phyloP scores from a whole-genome alignment of 2,888 invertebrate species.

The Sphinx pinastri region DNA sequence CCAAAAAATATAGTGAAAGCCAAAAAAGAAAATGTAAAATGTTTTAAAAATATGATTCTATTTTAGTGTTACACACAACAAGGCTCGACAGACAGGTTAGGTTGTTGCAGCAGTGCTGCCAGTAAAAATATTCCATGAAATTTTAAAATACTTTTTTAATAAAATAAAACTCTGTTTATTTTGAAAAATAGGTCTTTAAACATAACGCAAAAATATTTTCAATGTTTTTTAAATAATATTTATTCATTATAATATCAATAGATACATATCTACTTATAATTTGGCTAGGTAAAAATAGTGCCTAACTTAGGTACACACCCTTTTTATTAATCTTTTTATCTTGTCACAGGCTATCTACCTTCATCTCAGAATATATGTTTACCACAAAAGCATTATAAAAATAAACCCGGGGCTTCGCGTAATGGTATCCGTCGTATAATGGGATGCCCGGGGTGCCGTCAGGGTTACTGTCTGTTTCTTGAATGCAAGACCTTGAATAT shows the following conservation, averaged over 20 bases:
- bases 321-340: too few relatives aligned
- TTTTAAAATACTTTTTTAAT: not conserved
- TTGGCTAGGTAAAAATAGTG: too few relatives aligned
- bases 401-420: conserved; percentile 28
- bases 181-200: not conserved
- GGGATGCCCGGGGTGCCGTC: conserved; percentile 15
- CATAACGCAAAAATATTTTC: not conserved
- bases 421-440: conserved; percentile 15
- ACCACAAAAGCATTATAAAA: conserved; percentile 9
- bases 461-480: not conserved
- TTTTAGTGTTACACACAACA: not conserved
- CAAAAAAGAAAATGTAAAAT: not conserved
- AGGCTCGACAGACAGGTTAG: not conserved
- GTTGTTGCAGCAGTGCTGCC: not conserved
- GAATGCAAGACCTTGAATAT: conserved; percentile 31
- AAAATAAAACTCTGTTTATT: not conserved
- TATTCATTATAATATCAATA: too few relatives aligned
- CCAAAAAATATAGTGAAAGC: too few relatives aligned
- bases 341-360: too few relatives aligned
- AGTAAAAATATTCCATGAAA: not conserved
- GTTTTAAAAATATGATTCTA: not conserved
- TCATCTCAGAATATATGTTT: not conserved
- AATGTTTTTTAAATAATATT: too few relatives aligned
- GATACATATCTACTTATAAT: too few relatives aligned
- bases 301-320: too few relatives aligned